Conservation (phyloP, 1,140 invertebrate species). For the Monochamus saltuarius region DNA sequence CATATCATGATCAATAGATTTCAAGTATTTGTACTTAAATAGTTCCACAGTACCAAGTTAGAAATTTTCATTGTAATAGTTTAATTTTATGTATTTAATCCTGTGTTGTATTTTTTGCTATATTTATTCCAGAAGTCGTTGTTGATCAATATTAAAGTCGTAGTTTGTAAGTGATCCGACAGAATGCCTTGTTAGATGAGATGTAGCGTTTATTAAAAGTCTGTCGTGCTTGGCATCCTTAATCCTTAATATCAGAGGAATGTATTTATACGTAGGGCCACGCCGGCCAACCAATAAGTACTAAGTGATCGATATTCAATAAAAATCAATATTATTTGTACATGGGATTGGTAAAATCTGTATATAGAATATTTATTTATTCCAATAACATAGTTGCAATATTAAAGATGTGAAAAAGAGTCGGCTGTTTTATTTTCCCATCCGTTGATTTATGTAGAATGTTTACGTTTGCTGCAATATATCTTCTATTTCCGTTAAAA, state of each 20-base stretch:
- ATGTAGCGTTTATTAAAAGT: not conserved
- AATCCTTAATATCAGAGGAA: conserved; percentile 4
- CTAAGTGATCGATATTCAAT: conserved; percentile 1
- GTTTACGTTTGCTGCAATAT: no score
- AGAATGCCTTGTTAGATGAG: conserved; percentile 10
- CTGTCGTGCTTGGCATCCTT: not conserved
- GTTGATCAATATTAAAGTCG: conserved; percentile 10
- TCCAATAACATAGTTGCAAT: conserved; percentile 8
- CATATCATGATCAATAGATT: conserved; percentile 18
- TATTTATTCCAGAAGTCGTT: conserved; percentile 18
- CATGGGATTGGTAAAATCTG: conserved; percentile 9
- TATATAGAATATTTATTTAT: conserved; percentile 14
- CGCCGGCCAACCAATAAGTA: conserved; percentile 10
- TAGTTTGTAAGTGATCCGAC: conserved; percentile 9
- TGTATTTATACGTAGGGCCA: conserved; percentile 7
- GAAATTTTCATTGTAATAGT: not conserved
- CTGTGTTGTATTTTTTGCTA: conserved; percentile 9
- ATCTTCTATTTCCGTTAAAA: no score
- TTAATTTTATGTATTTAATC: conserved; percentile 2
- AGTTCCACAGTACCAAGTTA: not conserved
- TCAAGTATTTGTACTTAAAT: conserved; percentile 17
- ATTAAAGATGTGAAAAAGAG: conserved; percentile 4
- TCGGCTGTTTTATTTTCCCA: not conserved
- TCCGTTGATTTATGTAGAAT: no score
- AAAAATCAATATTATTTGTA: conserved; percentile 4